These are phyloP conservation scores for Carabus problematicus DNA, from an alignment of 2,888 invertebrate species.

Conservation along the genomic window DNA sequence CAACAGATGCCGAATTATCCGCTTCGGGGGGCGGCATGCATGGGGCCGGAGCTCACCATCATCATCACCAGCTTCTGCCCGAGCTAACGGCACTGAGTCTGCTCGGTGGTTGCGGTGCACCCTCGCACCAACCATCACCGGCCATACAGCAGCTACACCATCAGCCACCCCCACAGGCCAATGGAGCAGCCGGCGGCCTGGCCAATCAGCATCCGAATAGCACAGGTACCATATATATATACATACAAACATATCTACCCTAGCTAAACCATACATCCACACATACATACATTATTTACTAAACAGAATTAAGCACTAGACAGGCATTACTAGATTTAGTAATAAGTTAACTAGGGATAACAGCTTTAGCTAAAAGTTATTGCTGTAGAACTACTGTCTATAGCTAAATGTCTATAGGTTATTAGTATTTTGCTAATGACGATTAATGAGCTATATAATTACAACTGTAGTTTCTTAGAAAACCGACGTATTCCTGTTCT, in stretches of 20 bases:
- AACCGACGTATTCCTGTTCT: no score
- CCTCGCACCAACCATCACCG: conserved; percentile 13
- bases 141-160: conserved; percentile 24
- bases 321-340: no score
- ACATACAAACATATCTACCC: no score
- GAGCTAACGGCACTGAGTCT: conserved; percentile 57
- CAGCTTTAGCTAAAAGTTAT: no score
- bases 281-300: no score
- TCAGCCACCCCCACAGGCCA: conserved; percentile 29
- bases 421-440: background rate
- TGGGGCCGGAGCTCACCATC: conserved; percentile 15
- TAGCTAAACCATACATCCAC: no score
- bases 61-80: conserved; percentile 54
- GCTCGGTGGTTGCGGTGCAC: conserved; percentile 45
- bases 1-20: conserved; percentile 34
- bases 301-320: no score
- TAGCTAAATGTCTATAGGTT: background rate
- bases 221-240: conserved; percentile 2
- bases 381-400: background rate
- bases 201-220: conserved; percentile 27
- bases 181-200: conserved; percentile 28
- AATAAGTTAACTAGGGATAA: no score
- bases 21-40: conserved; percentile 35
- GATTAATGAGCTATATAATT: background rate
- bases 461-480: background rate